Base-by-base conservation (phyloP, 2,113 vertebrate species). In the Murina feae region DNA sequence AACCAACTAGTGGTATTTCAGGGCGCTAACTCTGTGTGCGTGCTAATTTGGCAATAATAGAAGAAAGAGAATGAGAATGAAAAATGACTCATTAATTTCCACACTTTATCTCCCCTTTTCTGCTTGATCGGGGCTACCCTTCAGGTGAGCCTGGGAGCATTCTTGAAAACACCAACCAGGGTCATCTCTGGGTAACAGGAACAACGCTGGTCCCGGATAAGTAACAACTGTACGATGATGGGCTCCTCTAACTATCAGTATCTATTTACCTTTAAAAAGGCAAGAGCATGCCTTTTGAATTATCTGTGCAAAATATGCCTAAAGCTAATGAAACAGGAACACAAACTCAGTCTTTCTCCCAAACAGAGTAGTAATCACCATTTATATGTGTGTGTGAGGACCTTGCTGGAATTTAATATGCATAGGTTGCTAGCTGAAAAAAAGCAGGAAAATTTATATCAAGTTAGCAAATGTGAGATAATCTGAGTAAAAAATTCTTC, bases 401-500 rank as follows among this genome's bases (percentile, higher is more conserved):
- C 65, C 47, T 58, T 6, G n/a, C 63, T 47, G 8, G 91, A 76
- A 91, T 63, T 55, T 53, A 71, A 58, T 68, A 84, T 68, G 42
- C 63, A 78, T 23, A 35, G 39, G 37, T 1, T 63, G 16, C 42
- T 18, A 58, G 79, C 82, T 90, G 89, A 89, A 81, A 93, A n/a
- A 53, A 25, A 75, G 72, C 37, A 88, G 90, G 55, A 80, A 79
- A 75, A 60, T 65, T 63, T 85, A 51, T 90, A 95, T 60, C 47
- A 72, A 84, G 79, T 85, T 81, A 47, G 16, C 58, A 76, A 89
- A 72, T 82, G 51, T 74, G 84, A 92, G 63, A 95, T 55, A 55
- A 95, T 79, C 30, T 21, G 28, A 91, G 47, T 13, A 78, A 94
- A 94, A 39, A 91, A 92, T 85, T 86, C 78, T 89, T 87, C 47